A percentile compares a stretch with the other conserved stretches of the same genome.
Evolutionary conservation across 2,888 invertebrate species (phyloP).

Genomic region (Omphaloscelis lunosa): DNA sequence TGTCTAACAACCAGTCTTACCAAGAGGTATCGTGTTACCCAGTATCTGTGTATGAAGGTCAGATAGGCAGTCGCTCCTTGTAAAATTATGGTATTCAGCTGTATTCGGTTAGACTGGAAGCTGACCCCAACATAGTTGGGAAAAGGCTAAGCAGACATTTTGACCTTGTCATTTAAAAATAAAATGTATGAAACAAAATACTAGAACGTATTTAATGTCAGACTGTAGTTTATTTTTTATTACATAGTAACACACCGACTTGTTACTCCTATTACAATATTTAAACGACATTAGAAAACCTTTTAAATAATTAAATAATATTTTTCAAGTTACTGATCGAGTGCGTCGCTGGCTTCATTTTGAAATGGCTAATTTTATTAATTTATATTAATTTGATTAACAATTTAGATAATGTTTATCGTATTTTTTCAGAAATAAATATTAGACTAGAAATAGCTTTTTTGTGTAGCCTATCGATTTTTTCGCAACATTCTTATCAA

Average conservation of each 20-base stretch:
- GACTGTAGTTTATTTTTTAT: background rate
- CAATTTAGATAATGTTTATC: background rate
- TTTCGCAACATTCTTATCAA: background rate
- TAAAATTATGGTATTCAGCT: background rate
- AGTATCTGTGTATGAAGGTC: background rate
- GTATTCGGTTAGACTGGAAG: background rate
- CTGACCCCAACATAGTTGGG: background rate
- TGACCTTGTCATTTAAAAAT: conserved; percentile 45
- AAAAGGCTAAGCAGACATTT: background rate
- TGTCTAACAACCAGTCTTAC: background rate
- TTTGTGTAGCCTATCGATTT: background rate
- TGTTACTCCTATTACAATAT: conserved; percentile 3
- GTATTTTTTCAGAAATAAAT: background rate
- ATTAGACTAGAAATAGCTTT: background rate
- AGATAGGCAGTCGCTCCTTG: background rate
- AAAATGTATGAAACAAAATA: conserved; percentile 12
- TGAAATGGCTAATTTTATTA: background rate
- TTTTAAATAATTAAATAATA: conserved; percentile 22
- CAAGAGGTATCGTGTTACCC: background rate
- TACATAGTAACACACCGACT: background rate
- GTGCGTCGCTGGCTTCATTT: background rate
- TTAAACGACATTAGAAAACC: conserved; percentile 29
- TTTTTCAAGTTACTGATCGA: background rate
- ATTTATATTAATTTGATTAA: conserved; percentile 7
- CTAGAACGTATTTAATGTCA: conserved; percentile 14